Percentiles rank a stretch among this genome's conserved stretches.
Evolutionary conservation across 2,888 invertebrate species (phyloP).

Genomic region (Trissolcus brochymenae): DNA sequence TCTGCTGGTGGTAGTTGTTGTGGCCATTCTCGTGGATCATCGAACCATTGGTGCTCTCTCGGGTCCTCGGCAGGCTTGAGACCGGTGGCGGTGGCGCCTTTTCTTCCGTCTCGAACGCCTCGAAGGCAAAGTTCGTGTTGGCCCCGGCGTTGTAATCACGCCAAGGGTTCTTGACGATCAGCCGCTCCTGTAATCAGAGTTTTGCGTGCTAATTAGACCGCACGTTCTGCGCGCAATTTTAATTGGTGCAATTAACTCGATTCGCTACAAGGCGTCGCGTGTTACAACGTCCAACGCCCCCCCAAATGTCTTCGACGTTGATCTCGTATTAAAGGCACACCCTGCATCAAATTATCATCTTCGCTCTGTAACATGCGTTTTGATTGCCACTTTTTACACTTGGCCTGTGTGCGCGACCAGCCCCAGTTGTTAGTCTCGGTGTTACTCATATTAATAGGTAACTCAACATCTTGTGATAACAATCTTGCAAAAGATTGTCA

Average conservation of each 20-base stretch:
- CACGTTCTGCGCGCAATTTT: conserved; percentile 30
- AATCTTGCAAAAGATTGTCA: background rate
- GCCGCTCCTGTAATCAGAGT: conserved; percentile 82
- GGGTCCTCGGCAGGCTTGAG: conserved; percentile 71
- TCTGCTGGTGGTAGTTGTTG: conserved; percentile 44
- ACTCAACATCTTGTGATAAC: background rate
- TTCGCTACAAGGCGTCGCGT: conserved; percentile 38
- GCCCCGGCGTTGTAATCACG: conserved; percentile 79
- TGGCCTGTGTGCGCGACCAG: conserved; percentile 1
- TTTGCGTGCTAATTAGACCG: conserved; percentile 47
- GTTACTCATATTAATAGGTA: conserved; percentile 21
- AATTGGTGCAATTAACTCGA: conserved; percentile 45
- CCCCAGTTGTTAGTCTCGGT: conserved; percentile 31
- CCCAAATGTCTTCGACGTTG: conserved; percentile 29
- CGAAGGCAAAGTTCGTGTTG: conserved; percentile 93
- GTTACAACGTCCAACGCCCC: conserved; percentile 29
- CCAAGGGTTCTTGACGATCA: conserved; percentile 91
- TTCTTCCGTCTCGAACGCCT: conserved; percentile 90
- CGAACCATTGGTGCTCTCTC: conserved; percentile 65
- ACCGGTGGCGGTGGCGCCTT: conserved; percentile 77
- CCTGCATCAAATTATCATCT: conserved; percentile 15
- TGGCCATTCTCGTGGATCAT: conserved; percentile 77
- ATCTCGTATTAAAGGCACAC: conserved; percentile 21
- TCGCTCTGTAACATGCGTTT: conserved; percentile 29
- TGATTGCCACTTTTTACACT: conserved; percentile 15